Percentiles rank a stretch among this genome's conserved stretches.
phyloP scores from a whole-genome alignment of 2,888 invertebrate species.

The Spicauda simplicius region DNA sequence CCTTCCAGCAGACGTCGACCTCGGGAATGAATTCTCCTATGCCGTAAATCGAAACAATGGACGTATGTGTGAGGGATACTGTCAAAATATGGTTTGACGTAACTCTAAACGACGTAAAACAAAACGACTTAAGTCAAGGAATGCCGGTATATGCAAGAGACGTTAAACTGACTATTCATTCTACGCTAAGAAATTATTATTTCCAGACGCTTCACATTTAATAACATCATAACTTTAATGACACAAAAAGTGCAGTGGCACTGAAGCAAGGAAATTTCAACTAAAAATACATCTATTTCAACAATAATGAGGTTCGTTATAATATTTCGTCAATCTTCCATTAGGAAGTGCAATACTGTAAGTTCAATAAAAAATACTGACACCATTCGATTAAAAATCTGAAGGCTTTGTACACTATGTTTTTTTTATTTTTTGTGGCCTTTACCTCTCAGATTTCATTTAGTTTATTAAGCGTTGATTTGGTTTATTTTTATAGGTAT shows the following conservation, averaged over 20 bases:
- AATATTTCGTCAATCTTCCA: slow-evolving; percentile 11
- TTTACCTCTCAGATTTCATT: neutral
- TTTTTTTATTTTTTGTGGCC: neutral
- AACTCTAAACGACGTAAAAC: too few relatives aligned
- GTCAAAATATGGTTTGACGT: too few relatives aligned
- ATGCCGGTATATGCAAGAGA: too few relatives aligned
- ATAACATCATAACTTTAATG: neutral
- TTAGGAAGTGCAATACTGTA: slow-evolving; percentile 18
- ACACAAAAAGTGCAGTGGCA: slow-evolving; percentile 16
- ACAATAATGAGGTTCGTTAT: slow-evolving; percentile 20
- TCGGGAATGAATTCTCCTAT: too few relatives aligned
- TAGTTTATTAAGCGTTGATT: neutral
- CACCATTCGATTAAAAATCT: neutral
- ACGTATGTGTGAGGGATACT: too few relatives aligned
- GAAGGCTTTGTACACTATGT: neutral
- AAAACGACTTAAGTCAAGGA: too few relatives aligned
- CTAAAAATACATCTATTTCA: slow-evolving; percentile 14
- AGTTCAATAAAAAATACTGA: neutral
- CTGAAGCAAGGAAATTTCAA: slow-evolving; percentile 14
- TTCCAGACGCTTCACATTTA: neutral
- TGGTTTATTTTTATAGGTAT: neutral
- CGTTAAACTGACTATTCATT: neutral
- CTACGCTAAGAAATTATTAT: neutral
- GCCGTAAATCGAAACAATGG: too few relatives aligned
- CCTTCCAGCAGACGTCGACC: too few relatives aligned